phyloP scores from a whole-genome alignment of 2,113 vertebrate species.

The Eretmochelys imbricata region DNA sequence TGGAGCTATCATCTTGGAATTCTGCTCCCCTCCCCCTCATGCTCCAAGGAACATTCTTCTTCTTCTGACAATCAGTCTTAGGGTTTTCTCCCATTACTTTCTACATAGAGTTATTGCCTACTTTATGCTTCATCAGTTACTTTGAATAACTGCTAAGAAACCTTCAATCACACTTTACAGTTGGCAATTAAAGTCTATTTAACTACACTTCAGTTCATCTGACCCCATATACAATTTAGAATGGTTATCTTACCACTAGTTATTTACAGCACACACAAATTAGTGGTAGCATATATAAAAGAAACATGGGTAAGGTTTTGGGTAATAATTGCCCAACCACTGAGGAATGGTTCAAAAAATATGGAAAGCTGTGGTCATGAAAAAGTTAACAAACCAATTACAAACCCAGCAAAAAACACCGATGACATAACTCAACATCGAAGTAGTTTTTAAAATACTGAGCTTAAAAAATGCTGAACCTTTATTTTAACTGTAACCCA shows the following conservation, averaged over 20 bases:
- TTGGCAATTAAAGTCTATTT: background rate
- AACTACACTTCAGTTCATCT: background rate
- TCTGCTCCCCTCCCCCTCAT: background rate
- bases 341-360: background rate
- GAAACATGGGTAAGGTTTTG: too few species aligned
- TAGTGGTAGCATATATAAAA: background rate
- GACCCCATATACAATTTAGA: background rate
- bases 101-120: background rate
- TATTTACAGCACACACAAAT: background rate
- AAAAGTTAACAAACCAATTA: background rate
- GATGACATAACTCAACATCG: background rate
- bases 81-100: fast-evolving
- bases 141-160: background rate
- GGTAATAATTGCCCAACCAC: background rate
- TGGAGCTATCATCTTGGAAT: background rate
- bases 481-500: too few species aligned
- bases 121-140: background rate
- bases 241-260: background rate
- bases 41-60: background rate
- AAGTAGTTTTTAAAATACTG: too few species aligned
- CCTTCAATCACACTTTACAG: background rate
- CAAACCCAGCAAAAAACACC: background rate
- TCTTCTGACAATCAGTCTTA: background rate
- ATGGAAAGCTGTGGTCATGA: background rate
- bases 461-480: too few species aligned